Evolutionary conservation across 2,113 vertebrate genomes (phyloP).

Genomic region (Tringa solitaria): DNA sequence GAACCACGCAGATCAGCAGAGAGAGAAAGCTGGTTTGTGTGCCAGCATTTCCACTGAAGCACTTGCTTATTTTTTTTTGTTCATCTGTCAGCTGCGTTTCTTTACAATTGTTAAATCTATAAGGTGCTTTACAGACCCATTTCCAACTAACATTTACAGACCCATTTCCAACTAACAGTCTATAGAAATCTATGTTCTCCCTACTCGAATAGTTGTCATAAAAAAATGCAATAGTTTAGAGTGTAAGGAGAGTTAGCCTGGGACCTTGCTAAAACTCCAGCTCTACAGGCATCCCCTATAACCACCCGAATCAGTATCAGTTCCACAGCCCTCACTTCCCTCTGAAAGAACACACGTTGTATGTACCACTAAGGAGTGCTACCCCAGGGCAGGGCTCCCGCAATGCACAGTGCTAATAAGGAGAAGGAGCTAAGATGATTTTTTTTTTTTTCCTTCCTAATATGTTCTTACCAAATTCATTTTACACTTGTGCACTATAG

Average conservation of each 20-base stretch:
- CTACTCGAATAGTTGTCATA: background rate
- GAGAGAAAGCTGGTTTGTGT: background rate
- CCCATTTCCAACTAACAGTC: background rate
- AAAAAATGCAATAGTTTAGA: background rate
- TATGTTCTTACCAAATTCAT: background rate
- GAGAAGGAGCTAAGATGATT: background rate
- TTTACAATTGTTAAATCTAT: background rate
- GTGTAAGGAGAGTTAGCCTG: background rate
- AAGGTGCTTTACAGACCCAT: background rate
- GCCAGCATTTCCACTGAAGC: background rate
- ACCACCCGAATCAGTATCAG: fast-evolving
- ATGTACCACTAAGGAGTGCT: background rate
- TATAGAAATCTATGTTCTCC: background rate
- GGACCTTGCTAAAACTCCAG: background rate
- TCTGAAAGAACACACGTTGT: background rate
- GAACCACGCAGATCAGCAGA: background rate
- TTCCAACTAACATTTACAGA: background rate
- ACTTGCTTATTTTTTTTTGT: background rate
- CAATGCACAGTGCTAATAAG: background rate
- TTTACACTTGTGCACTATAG: background rate
- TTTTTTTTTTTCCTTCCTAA: background rate
- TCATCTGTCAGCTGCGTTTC: background rate
- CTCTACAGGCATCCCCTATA: background rate
- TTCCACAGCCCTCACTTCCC: background rate
- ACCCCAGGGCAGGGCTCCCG: background rate